Evolutionary conservation across 2,888 invertebrate species (phyloP).

Genomic region (Notodonta dromedarius): DNA sequence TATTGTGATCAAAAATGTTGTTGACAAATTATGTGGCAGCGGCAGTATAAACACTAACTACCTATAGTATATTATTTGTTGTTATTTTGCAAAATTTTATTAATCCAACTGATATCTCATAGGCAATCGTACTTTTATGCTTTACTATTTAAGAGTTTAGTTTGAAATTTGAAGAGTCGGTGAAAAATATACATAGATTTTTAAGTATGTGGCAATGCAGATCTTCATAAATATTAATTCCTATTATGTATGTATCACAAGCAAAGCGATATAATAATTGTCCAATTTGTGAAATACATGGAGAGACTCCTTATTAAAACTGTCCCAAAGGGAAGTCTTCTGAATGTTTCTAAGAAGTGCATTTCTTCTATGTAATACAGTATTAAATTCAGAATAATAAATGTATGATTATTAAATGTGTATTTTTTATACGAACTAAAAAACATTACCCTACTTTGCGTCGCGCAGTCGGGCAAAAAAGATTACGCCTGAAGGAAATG

Average conservation of each 20-base stretch:
- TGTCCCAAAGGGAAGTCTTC: conserved; percentile 89
- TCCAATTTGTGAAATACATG: conserved; percentile 69
- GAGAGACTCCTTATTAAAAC: conserved; percentile 72
- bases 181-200: conserved; percentile 84
- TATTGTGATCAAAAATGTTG: conserved; percentile 81
- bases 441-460: too few relatives aligned
- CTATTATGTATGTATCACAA: conserved; percentile 53
- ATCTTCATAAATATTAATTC: conserved; percentile 79
- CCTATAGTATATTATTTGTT: conserved; percentile 79
- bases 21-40: conserved; percentile 82
- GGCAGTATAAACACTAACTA: conserved; percentile 70
- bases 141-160: conserved; percentile 73
- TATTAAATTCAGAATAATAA: conserved; percentile 90
- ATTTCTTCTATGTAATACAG: conserved; percentile 96
- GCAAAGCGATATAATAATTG: conserved; percentile 72
- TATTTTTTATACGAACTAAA: not conserved
- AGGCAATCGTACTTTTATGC: conserved; percentile 74
- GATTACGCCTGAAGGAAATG: too few relatives aligned
- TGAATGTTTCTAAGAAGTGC: conserved; percentile 95
- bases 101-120: conserved; percentile 75
- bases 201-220: conserved; percentile 85
- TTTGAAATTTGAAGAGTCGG: conserved; percentile 72
- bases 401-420: conserved; percentile 73
- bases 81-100: conserved; percentile 83
- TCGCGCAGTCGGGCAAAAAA: too few relatives aligned